Base-by-base conservation (phyloP, 2,797 vertebrate species). In the Chaetodon trifasciatus region DNA sequence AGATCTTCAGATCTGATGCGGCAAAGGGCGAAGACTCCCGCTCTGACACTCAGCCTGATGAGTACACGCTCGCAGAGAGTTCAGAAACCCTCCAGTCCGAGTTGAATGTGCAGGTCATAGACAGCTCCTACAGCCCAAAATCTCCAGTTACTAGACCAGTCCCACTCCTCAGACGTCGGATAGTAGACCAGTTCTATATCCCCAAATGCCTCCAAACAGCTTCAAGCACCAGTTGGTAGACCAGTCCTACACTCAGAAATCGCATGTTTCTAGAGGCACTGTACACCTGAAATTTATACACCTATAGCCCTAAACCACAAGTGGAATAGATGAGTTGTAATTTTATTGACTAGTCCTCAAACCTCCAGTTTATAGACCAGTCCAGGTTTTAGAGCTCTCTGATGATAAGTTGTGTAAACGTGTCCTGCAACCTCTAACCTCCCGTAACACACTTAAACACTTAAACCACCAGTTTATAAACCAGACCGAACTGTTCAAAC, bases 1-100 rank as follows among this genome's bases (percentile, higher is more conserved):
- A 56, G 32, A 65, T 62, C 42, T 39, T 81, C 77, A 57, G 52
- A 77, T 70, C 21, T 53, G 80, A 57, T 32, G 57, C 57, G 23
- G 63, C 13, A 2, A 32, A 63, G 60, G 21, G 23, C 4, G 1
- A 55, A 4, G 44, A 60, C 17, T 65, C 64, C 5, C 21, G 1
- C 47, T n/a, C 11, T 1, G 39, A 79, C 67, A 16, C 56, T 57
- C 40, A 0, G 11, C 16, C 68, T 23, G 42, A 55, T 15, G 63
- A 81, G 32, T 1, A 42, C 70, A 17, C 6, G n/a, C 8, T 66
- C 5, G 0, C 65, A 13, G 16, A 16, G 56, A 39, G 53, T 68
- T 66, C n/a, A 77, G 10, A 70, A 32, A 16, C 35, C 17, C 60
- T 47, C 24, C 53, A 79, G 73, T 44, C 28, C 5, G 4, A n/a